Evolutionary conservation across 2,797 vertebrate species (phyloP).

Genomic region (Muscicapa striata): DNA sequence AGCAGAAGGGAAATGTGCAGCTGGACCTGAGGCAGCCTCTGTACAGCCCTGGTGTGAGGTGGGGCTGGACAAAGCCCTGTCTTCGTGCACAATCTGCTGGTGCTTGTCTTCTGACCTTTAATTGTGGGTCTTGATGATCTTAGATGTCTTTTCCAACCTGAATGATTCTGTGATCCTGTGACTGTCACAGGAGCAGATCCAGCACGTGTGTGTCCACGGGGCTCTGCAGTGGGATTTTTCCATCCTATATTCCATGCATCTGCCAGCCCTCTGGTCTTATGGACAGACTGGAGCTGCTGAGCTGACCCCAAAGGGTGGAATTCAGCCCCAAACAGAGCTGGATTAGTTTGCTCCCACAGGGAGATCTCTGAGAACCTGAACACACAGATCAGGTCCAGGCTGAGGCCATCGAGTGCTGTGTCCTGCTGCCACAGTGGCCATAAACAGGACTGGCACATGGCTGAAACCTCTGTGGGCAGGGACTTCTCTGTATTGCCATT

Average conservation of each 20-base stretch:
- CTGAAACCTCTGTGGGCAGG: background rate
- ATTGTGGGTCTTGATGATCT: background rate
- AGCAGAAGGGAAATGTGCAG: background rate
- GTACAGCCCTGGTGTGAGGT: background rate
- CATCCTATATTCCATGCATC: background rate
- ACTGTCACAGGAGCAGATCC: background rate
- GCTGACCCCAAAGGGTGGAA: background rate
- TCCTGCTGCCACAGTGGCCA: background rate
- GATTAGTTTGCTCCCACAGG: background rate
- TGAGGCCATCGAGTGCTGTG: background rate
- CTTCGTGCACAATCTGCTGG: background rate
- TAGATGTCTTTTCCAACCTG: background rate
- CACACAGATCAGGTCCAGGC: background rate
- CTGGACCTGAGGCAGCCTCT: background rate
- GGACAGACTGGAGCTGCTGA: background rate
- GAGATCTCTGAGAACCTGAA: background rate
- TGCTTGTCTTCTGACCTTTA: background rate
- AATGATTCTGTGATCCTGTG: background rate
- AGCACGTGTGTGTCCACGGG: rapidly evolving
- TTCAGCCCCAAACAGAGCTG: background rate
- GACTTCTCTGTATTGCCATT: background rate
- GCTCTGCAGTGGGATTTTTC: background rate
- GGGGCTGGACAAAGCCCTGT: background rate
- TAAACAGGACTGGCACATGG: rapidly evolving
- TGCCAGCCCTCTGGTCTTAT: background rate